phyloP scores from a whole-genome alignment of 2,888 invertebrate species.

The Calameuta pallipes region DNA sequence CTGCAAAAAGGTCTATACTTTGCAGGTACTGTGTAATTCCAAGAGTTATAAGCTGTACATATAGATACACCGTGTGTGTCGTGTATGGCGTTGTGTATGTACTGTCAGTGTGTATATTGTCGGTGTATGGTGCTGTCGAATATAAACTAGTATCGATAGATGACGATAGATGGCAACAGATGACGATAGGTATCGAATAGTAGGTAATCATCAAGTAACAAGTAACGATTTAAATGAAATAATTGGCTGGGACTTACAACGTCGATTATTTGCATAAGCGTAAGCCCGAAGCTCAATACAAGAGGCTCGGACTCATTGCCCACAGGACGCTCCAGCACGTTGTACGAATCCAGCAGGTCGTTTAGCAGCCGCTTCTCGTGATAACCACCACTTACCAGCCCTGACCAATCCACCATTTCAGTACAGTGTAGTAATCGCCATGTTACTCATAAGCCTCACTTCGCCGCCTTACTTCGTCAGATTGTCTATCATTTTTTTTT shows the following conservation, averaged over 20 bases:
- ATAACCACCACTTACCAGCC: slow-evolving; percentile 82
- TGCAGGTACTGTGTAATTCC: too few species aligned
- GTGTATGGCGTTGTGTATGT: too few species aligned
- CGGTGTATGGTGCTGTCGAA: too few species aligned
- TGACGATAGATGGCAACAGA: neutral
- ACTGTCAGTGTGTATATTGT: too few species aligned
- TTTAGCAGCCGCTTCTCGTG: slow-evolving; percentile 93
- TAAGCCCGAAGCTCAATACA: slow-evolving; percentile 95
- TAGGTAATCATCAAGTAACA: neutral
- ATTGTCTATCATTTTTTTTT: too few species aligned
- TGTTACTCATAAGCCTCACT: neutral
- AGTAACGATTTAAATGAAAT: neutral
- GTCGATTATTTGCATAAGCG: slow-evolving; percentile 97
- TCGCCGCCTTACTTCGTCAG: too few species aligned
- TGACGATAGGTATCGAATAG: neutral
- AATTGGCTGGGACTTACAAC: slow-evolving; percentile 77
- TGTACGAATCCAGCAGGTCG: slow-evolving; percentile 92
- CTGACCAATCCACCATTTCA: slow-evolving; percentile 60
- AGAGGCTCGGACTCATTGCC: slow-evolving; percentile 96
- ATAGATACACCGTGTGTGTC: too few species aligned
- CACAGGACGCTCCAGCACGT: slow-evolving; percentile 93
- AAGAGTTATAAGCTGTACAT: too few species aligned
- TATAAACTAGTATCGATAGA: neutral
- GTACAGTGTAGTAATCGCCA: slow-evolving; percentile 32
- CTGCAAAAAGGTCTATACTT: too few species aligned